These are phyloP conservation scores for Drosophila pseudotalamancana DNA, from an alignment of 2,888 invertebrate genomes.

Conservation along the genomic window DNA sequence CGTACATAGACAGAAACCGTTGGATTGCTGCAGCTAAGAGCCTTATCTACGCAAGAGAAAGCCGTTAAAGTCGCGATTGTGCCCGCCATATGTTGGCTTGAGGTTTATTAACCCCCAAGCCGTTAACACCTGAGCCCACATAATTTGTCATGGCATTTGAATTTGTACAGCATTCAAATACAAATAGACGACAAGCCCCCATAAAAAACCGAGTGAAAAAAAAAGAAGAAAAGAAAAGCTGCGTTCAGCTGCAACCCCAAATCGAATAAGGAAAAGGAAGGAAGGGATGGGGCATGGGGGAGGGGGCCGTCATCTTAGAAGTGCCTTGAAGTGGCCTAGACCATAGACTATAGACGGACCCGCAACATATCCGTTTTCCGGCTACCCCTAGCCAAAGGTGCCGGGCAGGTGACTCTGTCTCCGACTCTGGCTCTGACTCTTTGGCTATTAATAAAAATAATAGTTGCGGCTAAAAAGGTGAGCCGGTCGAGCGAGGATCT, in stretches of 20 bases:
- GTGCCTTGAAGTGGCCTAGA: constrained; percentile 35
- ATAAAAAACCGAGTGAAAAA: constrained; percentile 45
- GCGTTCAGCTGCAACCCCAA: constrained; percentile 69
- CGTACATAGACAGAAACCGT: no score
- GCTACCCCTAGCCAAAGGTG: constrained; percentile 71
- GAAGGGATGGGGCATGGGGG: constrained; percentile 19
- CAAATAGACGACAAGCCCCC: constrained; percentile 64
- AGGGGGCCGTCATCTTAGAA: constrained; percentile 67
- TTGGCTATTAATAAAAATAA: constrained; percentile 83
- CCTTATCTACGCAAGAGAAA: constrained; percentile 6
- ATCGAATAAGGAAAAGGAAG: constrained; percentile 3
- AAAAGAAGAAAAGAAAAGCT: constrained; percentile 41
- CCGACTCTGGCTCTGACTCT: constrained; percentile 74
- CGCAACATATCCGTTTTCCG: constrained; percentile 73
- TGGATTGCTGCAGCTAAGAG: neutral
- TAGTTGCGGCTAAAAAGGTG: constrained; percentile 77
- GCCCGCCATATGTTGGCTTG: constrained; percentile 60
- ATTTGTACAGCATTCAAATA: constrained; percentile 66
- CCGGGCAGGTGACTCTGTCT: constrained; percentile 80
- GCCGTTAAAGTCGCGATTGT: constrained; percentile 11
- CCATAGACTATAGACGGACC: constrained; percentile 23
- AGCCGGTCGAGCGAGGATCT: constrained; percentile 46
- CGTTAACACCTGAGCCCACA: constrained; percentile 82
- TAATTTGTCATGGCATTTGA: constrained; percentile 80
- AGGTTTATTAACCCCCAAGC: constrained; percentile 75